These are phyloP conservation scores for Pyrgus malvae DNA, from an alignment of 2,888 invertebrate genomes.

Conservation along the genomic window DNA sequence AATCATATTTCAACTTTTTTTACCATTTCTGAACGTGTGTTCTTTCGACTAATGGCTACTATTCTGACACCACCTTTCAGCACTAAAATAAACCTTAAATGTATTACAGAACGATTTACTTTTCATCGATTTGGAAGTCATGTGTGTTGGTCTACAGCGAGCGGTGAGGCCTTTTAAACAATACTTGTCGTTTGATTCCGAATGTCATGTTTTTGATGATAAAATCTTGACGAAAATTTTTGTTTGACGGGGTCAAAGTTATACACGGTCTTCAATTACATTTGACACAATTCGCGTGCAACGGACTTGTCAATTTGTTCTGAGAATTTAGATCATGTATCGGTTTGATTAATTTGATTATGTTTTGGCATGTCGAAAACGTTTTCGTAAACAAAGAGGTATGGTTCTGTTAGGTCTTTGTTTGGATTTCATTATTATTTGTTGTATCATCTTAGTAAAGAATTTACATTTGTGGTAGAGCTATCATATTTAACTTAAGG, in stretches of 20 bases:
- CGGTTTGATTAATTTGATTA: slow-evolving; percentile 49
- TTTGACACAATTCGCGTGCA: slow-evolving; percentile 60
- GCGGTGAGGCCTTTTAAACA: slow-evolving; percentile 63
- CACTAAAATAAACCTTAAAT: slow-evolving; percentile 4
- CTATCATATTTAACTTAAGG: too few species aligned
- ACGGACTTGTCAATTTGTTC: slow-evolving; percentile 45
- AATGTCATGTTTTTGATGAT: slow-evolving; percentile 73
- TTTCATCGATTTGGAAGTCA: not conserved
- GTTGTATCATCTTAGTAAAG: not conserved
- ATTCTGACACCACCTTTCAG: slow-evolving; percentile 54
- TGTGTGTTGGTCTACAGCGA: slow-evolving; percentile 34
- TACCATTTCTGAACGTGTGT: slow-evolving; percentile 74
- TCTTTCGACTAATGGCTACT: slow-evolving; percentile 76
- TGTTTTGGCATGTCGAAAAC: slow-evolving; percentile 41
- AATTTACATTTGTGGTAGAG: not conserved
- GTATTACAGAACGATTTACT: slow-evolving; percentile 16
- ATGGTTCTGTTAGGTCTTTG: not conserved
- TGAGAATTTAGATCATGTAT: slow-evolving; percentile 54
- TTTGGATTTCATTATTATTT: not conserved
- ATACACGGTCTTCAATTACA: slow-evolving; percentile 72
- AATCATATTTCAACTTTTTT: slow-evolving; percentile 79
- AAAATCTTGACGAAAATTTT: slow-evolving; percentile 72
- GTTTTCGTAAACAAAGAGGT: slow-evolving; percentile 25
- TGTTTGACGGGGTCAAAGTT: slow-evolving; percentile 72
- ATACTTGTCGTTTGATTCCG: slow-evolving; percentile 76